Base-by-base conservation (phyloP, 1,140 invertebrate genomes). In the Vollenhovia emeryi region DNA sequence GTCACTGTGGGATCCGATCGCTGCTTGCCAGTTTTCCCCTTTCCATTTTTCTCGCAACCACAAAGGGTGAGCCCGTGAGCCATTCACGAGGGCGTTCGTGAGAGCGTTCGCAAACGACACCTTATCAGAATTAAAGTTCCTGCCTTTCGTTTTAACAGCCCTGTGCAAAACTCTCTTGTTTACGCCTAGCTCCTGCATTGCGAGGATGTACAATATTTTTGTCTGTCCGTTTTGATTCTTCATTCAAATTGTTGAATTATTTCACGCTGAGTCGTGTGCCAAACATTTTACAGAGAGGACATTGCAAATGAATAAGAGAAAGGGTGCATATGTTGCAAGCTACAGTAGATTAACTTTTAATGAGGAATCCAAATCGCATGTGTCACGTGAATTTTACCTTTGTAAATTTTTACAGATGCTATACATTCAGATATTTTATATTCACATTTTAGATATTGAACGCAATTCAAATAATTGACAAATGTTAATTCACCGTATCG, bases 1-100 rank as follows among this genome's bases (percentile, higher is more conserved):
- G 90, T 90, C 74, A 86, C 40, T 78, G 62, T 33, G 78, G 84
- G 50, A 45, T 57, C 68, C 2, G 62, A 73, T 7, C 33, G 40
- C 64, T 43, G 48, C 57, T 52, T 78, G 43, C 21, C 24, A 45
- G 43, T 84, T 88, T 76, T 71, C 64, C 74, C 64, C 36, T 66
- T 71, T 86, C 78, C 43, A 33, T 36, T 84, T 82, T 87, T 87
- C 76, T 88, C 78, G 71, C 64, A n/a, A 66, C 55, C 33, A 86
- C 62, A 83, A 86, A 80, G 15, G 27, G 33, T 0, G 24, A 2
- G 11, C 8, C 30, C 66, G 30, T 57, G 57, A 52, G n/a, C 45
- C 33, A 86, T 68, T 68, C 30, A 40, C 13, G 59, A 50, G 27
- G 18, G 36, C 45, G n/a, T 50, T 69, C 45, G 40, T 82, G 50